Base-by-base conservation (phyloP, 2,797 vertebrate species). In the Nannoperca australis region DNA sequence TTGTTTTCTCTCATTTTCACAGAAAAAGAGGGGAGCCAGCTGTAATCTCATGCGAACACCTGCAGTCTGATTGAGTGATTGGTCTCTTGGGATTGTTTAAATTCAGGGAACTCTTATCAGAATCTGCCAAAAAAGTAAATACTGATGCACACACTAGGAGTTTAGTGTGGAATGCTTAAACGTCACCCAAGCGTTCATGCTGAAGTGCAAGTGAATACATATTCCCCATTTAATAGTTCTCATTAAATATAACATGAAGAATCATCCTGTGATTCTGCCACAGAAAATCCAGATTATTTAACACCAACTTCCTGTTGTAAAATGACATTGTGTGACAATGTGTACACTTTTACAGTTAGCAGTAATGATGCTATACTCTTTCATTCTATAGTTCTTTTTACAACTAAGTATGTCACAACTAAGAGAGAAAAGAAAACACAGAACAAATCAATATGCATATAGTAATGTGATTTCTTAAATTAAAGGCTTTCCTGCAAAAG, bases 41-140 rank as follows among this genome's bases (percentile, higher is more conserved):
- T 77, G 64, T 53, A 85, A 89, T 85, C 88, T 84, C 70, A 66
- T n/a, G 59, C 30, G 1, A 84, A 79, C 86, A 88, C 74, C 76
- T 83, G 78, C 76, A 63, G 78, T 64, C 49, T 50, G 45, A 79
- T 58, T 18, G 73, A 74, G 44, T 78, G 81, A 90, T 85, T 87
- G 70, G 90, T 88, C 82, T 85, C 76, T 36, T 2, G 68, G 76
- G 84, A 79, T 71, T 84, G 61, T 56, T 86, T 86, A 68, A 74
- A 83, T 62, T 76, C 69, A 54, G 70, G 63, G 84, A 79, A 84
- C 30, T 66, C 56, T 68, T 76, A 78, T 88, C 70, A 79, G 69
- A 73, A 73, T 85, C 70, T 79, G 75, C 49, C 63, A 78, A 72
- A 70, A 60, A 63, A 14, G 22, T 67, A 59, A 66, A 14, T 27